Evolutionary conservation across 2,888 invertebrate genomes (phyloP).

Genomic region (Sphaerophoria rueppellii): DNA sequence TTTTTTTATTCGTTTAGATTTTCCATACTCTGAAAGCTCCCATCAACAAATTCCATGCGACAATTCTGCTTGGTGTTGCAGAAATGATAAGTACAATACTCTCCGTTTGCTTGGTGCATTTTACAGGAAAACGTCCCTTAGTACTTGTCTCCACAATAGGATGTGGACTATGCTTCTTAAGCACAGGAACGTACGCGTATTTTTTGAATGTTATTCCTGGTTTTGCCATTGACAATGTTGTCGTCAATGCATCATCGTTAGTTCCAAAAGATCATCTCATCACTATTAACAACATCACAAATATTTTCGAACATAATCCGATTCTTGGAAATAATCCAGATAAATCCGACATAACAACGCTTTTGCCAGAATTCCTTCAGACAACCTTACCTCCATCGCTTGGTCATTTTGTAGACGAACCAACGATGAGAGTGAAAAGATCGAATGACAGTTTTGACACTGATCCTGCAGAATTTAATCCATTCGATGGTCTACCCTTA

Average conservation of each 20-base stretch:
- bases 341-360: conserved; percentile 52
- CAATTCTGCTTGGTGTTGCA: conserved; percentile 87
- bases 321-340: conserved; percentile 64
- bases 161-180: conserved; percentile 86
- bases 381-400: conserved; percentile 47
- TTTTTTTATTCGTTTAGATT: conserved; percentile 81
- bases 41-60: conserved; percentile 89
- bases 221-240: conserved; percentile 81
- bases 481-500: conserved; percentile 59
- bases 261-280: conserved; percentile 79
- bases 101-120: conserved; percentile 87
- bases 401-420: conserved; percentile 25
- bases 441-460: conserved; percentile 49
- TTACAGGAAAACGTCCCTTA: conserved; percentile 88
- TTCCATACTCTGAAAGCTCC: conserved; percentile 88
- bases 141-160: conserved; percentile 87
- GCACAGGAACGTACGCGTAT: conserved; percentile 81
- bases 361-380: conserved; percentile 67
- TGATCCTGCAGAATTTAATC: conserved; percentile 57
- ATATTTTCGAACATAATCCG: conserved; percentile 78
- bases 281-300: conserved; percentile 79
- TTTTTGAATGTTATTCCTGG: conserved; percentile 81
- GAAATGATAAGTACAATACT: conserved; percentile 87
- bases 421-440: conserved; percentile 41
- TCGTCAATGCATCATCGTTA: conserved; percentile 79